phyloP scores from a whole-genome alignment of 1,140 invertebrate species.

The Psilanteris sp. region DNA sequence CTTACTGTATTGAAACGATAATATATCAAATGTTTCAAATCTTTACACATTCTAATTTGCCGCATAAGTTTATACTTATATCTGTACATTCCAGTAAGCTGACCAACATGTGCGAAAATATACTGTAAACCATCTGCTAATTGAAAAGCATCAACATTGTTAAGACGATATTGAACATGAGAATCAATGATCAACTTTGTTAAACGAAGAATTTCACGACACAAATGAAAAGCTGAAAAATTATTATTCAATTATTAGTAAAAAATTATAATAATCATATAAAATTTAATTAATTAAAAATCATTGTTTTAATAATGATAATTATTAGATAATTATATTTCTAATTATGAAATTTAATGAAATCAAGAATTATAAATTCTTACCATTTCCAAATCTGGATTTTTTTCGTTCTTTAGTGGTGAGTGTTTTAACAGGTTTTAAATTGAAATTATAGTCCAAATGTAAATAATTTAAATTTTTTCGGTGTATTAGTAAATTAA shows the following conservation, averaged over 20 bases:
- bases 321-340: no score
- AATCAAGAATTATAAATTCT: no score
- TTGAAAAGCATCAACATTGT: slow-evolving; percentile 99
- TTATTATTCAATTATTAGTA: no score
- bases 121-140: slow-evolving; percentile 99
- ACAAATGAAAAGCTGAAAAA: slow-evolving; percentile 95
- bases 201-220: slow-evolving; percentile 97
- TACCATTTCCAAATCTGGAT: slow-evolving; percentile 98
- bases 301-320: no score
- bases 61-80: slow-evolving; percentile 99
- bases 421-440: slow-evolving; percentile 99
- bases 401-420: slow-evolving; percentile 99
- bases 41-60: slow-evolving; percentile 99
- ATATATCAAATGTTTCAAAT: slow-evolving; percentile 99
- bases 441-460: slow-evolving; percentile 99
- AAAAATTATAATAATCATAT: no score
- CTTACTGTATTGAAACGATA: slow-evolving; percentile 99
- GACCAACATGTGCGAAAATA: slow-evolving; percentile 99
- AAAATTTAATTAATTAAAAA: no score
- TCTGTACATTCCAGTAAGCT: slow-evolving; percentile 99
- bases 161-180: slow-evolving; percentile 99
- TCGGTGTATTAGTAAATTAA: slow-evolving; percentile 98
- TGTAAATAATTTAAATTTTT: slow-evolving; percentile 99
- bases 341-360: no score
- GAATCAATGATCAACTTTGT: slow-evolving; percentile 99